These are phyloP conservation scores for Sinotaia quadrata DNA, from an alignment of 2,888 invertebrate species.

Conservation along the genomic window DNA sequence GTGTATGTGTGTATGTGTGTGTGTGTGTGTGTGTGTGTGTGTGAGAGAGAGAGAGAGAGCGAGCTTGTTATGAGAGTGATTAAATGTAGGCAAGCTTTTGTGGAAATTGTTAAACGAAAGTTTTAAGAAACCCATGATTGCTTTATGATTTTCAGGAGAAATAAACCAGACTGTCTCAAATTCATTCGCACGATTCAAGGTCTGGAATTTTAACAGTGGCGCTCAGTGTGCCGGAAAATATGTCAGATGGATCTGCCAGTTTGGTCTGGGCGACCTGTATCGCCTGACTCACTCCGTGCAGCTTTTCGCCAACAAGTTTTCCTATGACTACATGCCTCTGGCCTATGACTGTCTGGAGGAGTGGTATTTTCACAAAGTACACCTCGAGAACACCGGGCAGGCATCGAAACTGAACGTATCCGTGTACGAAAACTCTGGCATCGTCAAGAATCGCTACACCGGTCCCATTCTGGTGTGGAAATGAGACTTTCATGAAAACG, in stretches of 20 bases:
- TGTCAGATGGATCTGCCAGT: conserved; percentile 7
- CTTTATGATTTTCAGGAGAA: neutral
- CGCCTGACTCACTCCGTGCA: conserved; percentile 40
- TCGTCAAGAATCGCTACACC: conserved; percentile 7
- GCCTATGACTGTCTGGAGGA: conserved; percentile 59
- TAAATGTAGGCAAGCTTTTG: neutral
- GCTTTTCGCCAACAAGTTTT: conserved; percentile 63
- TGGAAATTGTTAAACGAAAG: neutral
- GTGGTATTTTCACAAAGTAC: conserved; percentile 39
- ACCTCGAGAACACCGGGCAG: conserved; percentile 12
- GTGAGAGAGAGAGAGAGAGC: no score
- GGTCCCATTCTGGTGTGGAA: conserved; percentile 19
- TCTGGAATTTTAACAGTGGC: neutral
- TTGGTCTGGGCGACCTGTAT: conserved; percentile 51
- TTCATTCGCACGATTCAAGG: conserved; percentile 1
- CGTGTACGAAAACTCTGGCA: conserved; percentile 6
- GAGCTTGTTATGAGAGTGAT: neutral
- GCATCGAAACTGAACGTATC: neutral
- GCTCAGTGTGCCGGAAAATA: conserved; percentile 3
- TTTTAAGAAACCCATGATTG: no score
- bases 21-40: conserved; percentile 17
- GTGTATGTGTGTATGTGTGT: conserved; percentile 15
- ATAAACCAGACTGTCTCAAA: neutral
- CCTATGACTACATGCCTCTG: conserved; percentile 46
- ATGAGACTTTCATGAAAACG: neutral